Base-by-base conservation (phyloP, 1,140 invertebrate species). In the Penaeus vannamei region DNA sequence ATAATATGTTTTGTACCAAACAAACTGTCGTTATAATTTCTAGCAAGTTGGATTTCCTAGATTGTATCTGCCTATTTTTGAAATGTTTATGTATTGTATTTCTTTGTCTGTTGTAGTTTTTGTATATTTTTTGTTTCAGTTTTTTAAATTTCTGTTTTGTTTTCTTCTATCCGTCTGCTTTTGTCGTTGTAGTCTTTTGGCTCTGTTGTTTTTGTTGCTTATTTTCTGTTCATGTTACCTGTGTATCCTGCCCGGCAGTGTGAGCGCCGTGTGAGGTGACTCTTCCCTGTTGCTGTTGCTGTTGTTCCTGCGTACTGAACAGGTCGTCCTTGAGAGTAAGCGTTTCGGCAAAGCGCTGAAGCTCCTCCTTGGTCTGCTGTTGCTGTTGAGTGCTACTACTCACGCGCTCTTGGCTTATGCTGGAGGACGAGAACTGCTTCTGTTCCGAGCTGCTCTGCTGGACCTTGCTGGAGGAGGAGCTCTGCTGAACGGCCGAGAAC, bases 251-350 rank as follows among this genome's bases (percentile, higher is more conserved):
- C 87, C 32, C 80, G 72, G 53, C 22, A 77, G 72, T 84, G 36
- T 62, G 60, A 59, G 66, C 72, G 81, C 87, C 87, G 72, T 72
- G 59, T 66, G 82, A 42, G 26, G 87, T 85, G 80, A 88, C 62
- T 59, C 72, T 79, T n/a, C 82, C 82, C 82, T 89, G 87, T 26
- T 77, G 87, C 82, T 89, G 86, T 79, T 86, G 53, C 14, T 53
- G 85, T 42, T 82, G 42, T 66, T 66, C 64, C 60, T 81, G 81
- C 46, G 81, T 89, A 36, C 64, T 84, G 82, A 89, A 89, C 14
- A 84, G 72, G 42, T 89, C 87, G 66, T 89, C 87, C 87, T 84
- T 76, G 72, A 89, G 29, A 19, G 87, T 84, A 7, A 89, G 83
- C 59, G 87, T 79, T 42, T 89, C 82, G 23, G 87, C 60, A 66